Base-by-base conservation (phyloP, 2,888 invertebrate species). In the Criorhina ranunculi region DNA sequence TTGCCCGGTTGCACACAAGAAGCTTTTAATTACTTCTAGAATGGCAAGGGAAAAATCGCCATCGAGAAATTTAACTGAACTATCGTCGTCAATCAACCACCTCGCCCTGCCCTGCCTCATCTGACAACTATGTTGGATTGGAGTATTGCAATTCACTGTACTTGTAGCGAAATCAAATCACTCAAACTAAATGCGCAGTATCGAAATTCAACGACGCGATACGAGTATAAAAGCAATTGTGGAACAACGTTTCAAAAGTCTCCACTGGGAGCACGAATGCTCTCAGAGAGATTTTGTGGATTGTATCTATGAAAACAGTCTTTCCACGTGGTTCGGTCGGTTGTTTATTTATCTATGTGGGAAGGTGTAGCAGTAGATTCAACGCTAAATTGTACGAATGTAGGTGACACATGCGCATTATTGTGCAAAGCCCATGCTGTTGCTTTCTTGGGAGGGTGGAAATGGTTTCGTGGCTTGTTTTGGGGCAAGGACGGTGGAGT, bases 151-250 rank as follows among this genome's bases (percentile, higher is more conserved):
- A 29, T 59, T 49, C 19, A 33, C 15, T 11, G 31, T 60, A 19
- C 53, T 55, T 35, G 55, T 24, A 33, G n/a, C 49, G 42, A 33
- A 62, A 24, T 8, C 15, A 67, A 78, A 62, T 6, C 51, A 79
- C 79, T 79, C 83, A 75, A 83, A 83, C 57, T 64, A 64, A 83
- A 75, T 83, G 79, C 79, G 83, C 83, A 83, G 83, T 83, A 83
- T 73, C 73, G 15, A 64, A 79, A 79, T 37, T 42, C 42, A 46
- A 73, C 51, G 42, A 49, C 60, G 42, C 55, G 40, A 29, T 53
- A 59, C 31, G 40, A 46, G 5, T 24, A 19, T 11, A 7, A 17
- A 24, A 4, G 1, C 42, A 55, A 4, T 42, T 57, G 51, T 55
- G 53, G 46, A 72, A 33, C 46, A 40, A 42, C 37, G 37, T 53